phyloP scores from a whole-genome alignment of 2,113 vertebrate species.

The Myodes glareolus region DNA sequence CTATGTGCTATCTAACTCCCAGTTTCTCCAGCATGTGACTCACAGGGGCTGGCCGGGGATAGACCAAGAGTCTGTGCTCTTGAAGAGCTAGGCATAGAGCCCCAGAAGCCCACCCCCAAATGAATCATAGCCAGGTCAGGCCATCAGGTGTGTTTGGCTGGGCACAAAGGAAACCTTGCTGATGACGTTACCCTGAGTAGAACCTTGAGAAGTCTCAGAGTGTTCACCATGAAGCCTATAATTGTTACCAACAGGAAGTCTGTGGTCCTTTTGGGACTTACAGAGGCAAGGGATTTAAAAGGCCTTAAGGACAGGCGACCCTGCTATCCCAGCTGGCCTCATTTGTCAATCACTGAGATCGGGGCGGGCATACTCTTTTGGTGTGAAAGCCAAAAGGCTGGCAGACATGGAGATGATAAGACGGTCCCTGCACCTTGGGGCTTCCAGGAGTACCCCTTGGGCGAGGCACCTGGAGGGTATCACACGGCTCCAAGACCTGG shows the following conservation, averaged over 20 bases:
- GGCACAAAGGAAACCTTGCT: background rate
- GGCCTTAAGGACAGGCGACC: background rate
- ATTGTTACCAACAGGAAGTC: no score
- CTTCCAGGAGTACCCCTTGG: background rate
- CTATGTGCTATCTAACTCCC: background rate
- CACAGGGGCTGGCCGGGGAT: fast-evolving
- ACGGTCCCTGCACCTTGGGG: background rate
- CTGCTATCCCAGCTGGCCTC: fast-evolving
- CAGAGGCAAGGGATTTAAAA: fast-evolving
- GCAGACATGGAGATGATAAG: background rate
- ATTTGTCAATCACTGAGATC: background rate
- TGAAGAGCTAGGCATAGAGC: background rate
- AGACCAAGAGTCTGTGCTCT: background rate
- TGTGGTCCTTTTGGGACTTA: background rate
- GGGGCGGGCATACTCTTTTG: fast-evolving
- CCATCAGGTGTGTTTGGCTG: background rate
- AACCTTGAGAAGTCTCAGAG: background rate
- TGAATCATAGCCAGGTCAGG: background rate
- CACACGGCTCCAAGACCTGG: fast-evolving
- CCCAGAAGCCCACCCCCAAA: background rate
- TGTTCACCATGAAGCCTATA: fast-evolving
- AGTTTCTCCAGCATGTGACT: background rate
- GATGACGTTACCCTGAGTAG: background rate
- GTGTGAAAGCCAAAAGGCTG: background rate
- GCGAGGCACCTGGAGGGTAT: background rate